These are phyloP conservation scores for Suillia variegata DNA, from an alignment of 2,888 invertebrate species.

Conservation along the genomic window DNA sequence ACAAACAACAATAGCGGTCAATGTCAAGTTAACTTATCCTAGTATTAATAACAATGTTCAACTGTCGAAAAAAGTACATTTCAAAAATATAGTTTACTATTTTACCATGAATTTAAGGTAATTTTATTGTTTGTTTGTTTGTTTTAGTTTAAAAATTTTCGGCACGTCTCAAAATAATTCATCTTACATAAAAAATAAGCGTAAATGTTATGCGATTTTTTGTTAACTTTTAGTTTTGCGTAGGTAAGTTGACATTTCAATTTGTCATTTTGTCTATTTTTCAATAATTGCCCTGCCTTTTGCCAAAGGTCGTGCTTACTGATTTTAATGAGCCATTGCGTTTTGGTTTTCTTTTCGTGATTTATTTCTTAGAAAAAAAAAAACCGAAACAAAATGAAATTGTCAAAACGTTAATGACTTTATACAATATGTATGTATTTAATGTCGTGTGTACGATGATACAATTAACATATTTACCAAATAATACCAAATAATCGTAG, in stretches of 20 bases:
- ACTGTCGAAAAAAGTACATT: too few relatives aligned
- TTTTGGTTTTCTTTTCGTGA: neutral
- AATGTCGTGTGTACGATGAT: too few relatives aligned
- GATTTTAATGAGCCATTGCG: slow-evolving; percentile 10
- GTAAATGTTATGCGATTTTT: too few relatives aligned
- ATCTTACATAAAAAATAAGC: neutral
- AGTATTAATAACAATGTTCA: neutral
- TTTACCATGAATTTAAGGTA: too few relatives aligned
- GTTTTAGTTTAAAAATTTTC: neutral
- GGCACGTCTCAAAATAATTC: neutral
- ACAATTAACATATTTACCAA: too few relatives aligned
- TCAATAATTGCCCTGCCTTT: neutral
- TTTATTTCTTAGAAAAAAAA: neutral
- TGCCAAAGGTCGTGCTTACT: neutral
- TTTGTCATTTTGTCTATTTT: neutral
- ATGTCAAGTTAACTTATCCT: neutral
- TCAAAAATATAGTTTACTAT: too few relatives aligned
- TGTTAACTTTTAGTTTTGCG: neutral
- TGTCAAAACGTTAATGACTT: neutral
- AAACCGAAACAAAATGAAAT: neutral
- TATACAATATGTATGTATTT: slow-evolving; percentile 1
- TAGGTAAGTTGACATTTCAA: neutral
- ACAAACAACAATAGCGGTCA: too few relatives aligned
- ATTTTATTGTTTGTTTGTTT: too few relatives aligned
- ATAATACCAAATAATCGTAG: too few relatives aligned